Base-by-base conservation (phyloP, 2,113 vertebrate genomes). In the Grammomys surdaster region DNA sequence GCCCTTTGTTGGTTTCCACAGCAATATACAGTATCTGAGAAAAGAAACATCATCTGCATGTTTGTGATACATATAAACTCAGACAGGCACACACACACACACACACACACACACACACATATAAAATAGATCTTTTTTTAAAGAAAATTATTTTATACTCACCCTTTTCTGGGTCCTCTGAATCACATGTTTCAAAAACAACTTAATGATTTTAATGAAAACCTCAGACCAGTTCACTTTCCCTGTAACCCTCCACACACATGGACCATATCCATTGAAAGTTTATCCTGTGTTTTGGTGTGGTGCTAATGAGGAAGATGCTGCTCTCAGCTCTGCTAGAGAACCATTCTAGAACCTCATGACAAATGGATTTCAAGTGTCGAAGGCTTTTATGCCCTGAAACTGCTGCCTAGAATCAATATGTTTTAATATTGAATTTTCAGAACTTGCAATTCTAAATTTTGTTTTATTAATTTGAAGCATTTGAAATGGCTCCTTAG, bases 391-490 rank as follows among this genome's bases (percentile, higher is more conserved):
- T 5, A 0, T 12, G 33, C 67, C 36, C 33, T 26, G 43, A 36
- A 80, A 48, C 19, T n/a, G 63, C 20, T n/a, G 69, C 48, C 60
- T 67, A 92, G 36, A 36, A 26, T 43, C n/a, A 54, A 75, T 87
- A 5, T 14, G n/a, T 58, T 40, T 96, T 11, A 33, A 2, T 7
- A 26, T 20, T 43, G 48, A 48, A 75, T 58, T 89, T 92, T 89
- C 43, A 86, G 78, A 69, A 72, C 33, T 73, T n/a, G 40, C 7
- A 81, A 28, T 12, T 67, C 16, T 33, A 22, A 1, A 9, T 63
- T 92, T 89, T 73, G 33, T 51, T 77, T 87, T 84, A 78, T 87
- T 92, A 48, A 19, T n/a, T 46, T 84, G 73, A 87, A 76, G 67
- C 43, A 60, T 43, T 81, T 85, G 87, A 63, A 87, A 92, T 90